Evolutionary conservation across 2,113 vertebrate species (phyloP).

Genomic region (Lonchura striata): DNA sequence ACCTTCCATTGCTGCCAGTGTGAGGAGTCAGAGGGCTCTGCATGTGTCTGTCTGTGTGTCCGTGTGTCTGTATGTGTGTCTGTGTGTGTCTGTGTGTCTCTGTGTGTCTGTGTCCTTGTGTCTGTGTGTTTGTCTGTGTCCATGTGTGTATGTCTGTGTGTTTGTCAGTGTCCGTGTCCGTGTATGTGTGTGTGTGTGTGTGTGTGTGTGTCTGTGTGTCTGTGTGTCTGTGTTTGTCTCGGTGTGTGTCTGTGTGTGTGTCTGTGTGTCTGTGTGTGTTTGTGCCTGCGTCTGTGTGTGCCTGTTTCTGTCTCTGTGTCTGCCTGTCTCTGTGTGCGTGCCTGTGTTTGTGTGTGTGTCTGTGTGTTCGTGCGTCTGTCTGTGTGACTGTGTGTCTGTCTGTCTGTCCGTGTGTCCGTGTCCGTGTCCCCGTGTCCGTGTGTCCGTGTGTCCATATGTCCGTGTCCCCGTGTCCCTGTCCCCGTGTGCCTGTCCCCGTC

Average conservation of each 20-base stretch:
- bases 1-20: background rate
- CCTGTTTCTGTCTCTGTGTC: background rate
- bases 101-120: background rate
- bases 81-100: background rate
- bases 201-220: too few relatives aligned
- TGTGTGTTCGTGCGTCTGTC: rapidly evolving
- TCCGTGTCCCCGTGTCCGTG: background rate
- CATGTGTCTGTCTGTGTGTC: background rate
- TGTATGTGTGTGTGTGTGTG: background rate
- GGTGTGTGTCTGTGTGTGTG: background rate
- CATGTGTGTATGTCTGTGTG: too few relatives aligned
- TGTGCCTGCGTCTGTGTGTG: too few relatives aligned
- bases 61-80: background rate
- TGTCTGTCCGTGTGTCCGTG: rapidly evolving
- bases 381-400: background rate
- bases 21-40: background rate
- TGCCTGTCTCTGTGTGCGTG: too few relatives aligned
- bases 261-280: too few relatives aligned
- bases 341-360: background rate
- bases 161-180: background rate
- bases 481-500: background rate
- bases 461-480: background rate
- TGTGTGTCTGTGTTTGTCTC: background rate
- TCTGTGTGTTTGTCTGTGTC: background rate
- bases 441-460: background rate